Conservation (phyloP, 2,113 vertebrate species). For the Pangasianodon hypophthalmus region DNA sequence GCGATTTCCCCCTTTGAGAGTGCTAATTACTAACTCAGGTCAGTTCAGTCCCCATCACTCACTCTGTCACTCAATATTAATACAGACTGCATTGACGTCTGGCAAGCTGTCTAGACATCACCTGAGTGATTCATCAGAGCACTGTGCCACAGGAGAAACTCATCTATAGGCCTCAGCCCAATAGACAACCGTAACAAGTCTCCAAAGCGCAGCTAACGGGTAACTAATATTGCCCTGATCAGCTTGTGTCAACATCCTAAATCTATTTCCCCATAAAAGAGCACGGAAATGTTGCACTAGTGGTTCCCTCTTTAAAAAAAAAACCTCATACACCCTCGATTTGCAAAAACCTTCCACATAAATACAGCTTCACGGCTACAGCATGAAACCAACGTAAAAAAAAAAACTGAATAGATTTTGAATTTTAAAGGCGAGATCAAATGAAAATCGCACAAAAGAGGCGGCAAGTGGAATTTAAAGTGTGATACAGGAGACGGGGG, state of each 20-base stretch:
- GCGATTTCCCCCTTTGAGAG: conserved; percentile 45
- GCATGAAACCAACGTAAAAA: conserved; percentile 68
- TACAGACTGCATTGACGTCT: conserved; percentile 49
- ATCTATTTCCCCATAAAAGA: conserved; percentile 69
- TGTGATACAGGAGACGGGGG: conserved; percentile 78
- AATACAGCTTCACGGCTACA: conserved; percentile 70
- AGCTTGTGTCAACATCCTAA: conserved; percentile 78
- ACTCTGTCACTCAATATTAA: conserved; percentile 56
- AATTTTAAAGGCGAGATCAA: conserved; percentile 83
- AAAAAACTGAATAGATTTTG: conserved; percentile 77
- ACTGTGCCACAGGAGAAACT: conserved; percentile 33
- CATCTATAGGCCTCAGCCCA: conserved; percentile 52
- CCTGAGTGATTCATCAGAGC: conserved; percentile 54
- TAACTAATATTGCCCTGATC: conserved; percentile 69
- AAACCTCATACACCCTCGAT: conserved; percentile 68
- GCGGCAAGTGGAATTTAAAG: conserved; percentile 81
- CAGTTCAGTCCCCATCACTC: conserved; percentile 52
- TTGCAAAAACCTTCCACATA: conserved; percentile 73
- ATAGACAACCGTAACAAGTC: conserved; percentile 44
- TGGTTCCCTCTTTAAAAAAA: conserved; percentile 46
- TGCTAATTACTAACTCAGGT: conserved; percentile 58
- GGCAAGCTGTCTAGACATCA: conserved; percentile 54
- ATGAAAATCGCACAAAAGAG: conserved; percentile 81
- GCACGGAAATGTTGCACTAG: conserved; percentile 65
- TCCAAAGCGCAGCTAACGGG: conserved; percentile 49